These are phyloP conservation scores for Columbina picui DNA, from an alignment of 2,113 vertebrate species.

Conservation along the genomic window DNA sequence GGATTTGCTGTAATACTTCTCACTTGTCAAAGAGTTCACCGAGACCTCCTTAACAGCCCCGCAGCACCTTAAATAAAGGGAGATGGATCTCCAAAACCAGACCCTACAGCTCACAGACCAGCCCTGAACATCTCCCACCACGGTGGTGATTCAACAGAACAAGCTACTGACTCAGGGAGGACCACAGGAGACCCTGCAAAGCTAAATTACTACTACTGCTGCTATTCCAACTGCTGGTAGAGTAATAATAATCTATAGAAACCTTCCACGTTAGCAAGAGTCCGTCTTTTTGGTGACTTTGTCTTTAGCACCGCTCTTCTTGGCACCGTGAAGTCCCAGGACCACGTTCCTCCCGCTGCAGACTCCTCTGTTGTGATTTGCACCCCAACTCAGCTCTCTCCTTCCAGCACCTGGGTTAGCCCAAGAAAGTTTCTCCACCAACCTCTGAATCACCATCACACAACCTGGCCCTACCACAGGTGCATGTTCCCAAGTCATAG, in stretches of 20 bases:
- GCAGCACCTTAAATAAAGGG: not conserved
- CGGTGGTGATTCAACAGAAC: rapidly evolving
- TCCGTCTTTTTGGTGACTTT: not conserved
- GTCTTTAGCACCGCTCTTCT: not conserved
- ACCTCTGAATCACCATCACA: not conserved
- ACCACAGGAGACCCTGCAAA: not conserved
- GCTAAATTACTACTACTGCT: not conserved
- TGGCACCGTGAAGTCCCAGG: not conserved
- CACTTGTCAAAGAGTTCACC: not conserved
- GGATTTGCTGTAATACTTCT: not conserved
- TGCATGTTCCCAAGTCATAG: rapidly evolving
- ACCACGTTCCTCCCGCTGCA: not conserved
- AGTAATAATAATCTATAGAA: not conserved
- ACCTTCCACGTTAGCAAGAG: not conserved
- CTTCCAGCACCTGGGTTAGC: not conserved
- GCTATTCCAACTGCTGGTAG: not conserved
- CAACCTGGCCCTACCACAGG: not conserved
- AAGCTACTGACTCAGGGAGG: not conserved
- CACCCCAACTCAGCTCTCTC: not conserved
- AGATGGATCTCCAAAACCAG: not conserved
- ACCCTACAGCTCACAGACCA: not conserved
- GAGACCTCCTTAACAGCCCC: not conserved
- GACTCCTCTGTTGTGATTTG: not conserved
- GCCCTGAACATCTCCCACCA: not conserved
- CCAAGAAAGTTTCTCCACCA: not conserved